These are phyloP conservation scores for Adelphocoris suturalis DNA, from an alignment of 2,888 invertebrate genomes.

Conservation along the genomic window DNA sequence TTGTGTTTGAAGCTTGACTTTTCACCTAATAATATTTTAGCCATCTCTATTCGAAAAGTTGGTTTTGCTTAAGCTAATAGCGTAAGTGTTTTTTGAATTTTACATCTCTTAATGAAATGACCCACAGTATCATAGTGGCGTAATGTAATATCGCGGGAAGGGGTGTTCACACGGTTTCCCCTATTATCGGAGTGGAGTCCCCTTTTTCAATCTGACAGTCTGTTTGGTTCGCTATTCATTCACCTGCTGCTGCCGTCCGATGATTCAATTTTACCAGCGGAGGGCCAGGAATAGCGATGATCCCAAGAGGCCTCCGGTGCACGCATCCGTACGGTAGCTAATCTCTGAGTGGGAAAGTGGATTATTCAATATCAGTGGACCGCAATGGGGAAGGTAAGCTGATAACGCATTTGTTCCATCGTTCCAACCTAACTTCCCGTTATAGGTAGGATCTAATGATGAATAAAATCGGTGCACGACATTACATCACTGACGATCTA, in stretches of 20 bases:
- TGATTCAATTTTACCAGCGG: constrained; percentile 1
- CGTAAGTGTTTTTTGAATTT: too few relatives aligned
- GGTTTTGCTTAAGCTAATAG: too few relatives aligned
- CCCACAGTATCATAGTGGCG: too few relatives aligned
- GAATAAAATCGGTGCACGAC: too few relatives aligned
- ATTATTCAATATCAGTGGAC: constrained; percentile 2
- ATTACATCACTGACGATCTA: too few relatives aligned
- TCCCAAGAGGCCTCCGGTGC: constrained; percentile 8
- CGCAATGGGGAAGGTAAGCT: not conserved
- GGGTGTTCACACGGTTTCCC: constrained; percentile 22
- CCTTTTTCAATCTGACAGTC: constrained; percentile 53
- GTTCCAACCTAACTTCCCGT: too few relatives aligned
- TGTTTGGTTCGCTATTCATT: constrained; percentile 55
- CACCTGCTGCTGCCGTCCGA: constrained; percentile 24
- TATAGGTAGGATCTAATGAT: too few relatives aligned
- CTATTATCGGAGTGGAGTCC: not conserved
- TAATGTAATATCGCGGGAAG: constrained; percentile 13
- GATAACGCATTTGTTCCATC: too few relatives aligned
- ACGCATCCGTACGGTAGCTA: not conserved
- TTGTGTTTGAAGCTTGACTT: too few relatives aligned
- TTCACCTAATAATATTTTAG: too few relatives aligned
- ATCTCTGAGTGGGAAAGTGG: not conserved
- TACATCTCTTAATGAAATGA: too few relatives aligned
- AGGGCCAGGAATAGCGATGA: not conserved
- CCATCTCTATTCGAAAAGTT: too few relatives aligned